These are phyloP conservation scores for Lordiphosa mommai DNA, from an alignment of 1,140 invertebrate species.

Conservation along the genomic window DNA sequence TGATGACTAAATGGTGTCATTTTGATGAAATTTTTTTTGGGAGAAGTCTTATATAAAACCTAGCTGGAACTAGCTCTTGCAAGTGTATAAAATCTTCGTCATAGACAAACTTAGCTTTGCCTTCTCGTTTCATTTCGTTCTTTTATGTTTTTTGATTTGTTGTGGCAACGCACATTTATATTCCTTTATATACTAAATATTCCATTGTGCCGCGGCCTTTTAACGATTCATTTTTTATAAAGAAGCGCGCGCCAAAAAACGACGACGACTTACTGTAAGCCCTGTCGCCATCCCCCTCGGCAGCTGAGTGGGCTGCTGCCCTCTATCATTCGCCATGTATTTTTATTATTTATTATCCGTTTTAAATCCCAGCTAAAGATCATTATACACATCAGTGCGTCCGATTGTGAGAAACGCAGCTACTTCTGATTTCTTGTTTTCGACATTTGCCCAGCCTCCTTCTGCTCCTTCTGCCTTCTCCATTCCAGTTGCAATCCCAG, in stretches of 20 bases:
- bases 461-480: neutral
- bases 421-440: conserved; percentile 76
- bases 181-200: conserved; percentile 44
- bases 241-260: conserved; percentile 7
- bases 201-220: conserved; percentile 58
- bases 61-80: too few relatives aligned
- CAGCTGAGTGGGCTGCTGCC: conserved; percentile 6
- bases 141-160: conserved; percentile 56
- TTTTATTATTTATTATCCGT: conserved; percentile 78
- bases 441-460: conserved; percentile 51
- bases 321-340: conserved; percentile 47
- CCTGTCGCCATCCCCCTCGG: conserved; percentile 27
- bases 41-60: too few relatives aligned
- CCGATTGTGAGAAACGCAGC: conserved; percentile 75
- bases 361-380: conserved; percentile 78
- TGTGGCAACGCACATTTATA: conserved; percentile 68
- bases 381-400: conserved; percentile 78
- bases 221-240: conserved; percentile 76
- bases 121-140: neutral
- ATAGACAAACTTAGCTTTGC: conserved; percentile 1
- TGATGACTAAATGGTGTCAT: too few relatives aligned
- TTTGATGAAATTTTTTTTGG: too few relatives aligned
- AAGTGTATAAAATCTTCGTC: too few relatives aligned
- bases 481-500: conserved; percentile 1
- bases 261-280: conserved; percentile 55